Base-by-base conservation (phyloP, 1,140 invertebrate genomes). In the Antheraea mylitta region DNA sequence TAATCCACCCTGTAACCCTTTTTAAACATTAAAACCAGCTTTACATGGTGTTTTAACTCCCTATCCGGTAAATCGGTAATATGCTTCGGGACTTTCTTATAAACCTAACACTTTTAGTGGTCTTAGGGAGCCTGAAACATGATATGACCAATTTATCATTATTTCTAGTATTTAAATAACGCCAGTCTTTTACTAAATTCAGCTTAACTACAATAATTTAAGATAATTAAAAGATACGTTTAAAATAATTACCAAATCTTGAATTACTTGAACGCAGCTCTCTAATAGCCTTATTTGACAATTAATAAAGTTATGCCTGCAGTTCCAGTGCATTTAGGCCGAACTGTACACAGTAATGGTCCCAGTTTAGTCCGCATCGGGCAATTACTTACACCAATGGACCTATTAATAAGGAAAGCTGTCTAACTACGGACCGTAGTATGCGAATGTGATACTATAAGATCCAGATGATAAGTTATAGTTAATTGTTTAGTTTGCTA, bases 341-440 rank as follows among this genome's bases (percentile, higher is more conserved):
- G 66, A 67, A 71, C 73, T 69, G 73, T 72, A 71, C 69, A 75
- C 73, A 72, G 74, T 87, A 87, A 85, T 85, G 77, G 78, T 76
- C 64, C 64, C 73, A 76, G 75, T 74, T 42, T 74, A 73, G 72
- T 73, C 67, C 73, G 76, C 78, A 80, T 77, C 66, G 73, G 73
- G 81, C 81, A 82, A 86, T 86, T 85, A 87, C 80, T 87, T 86
- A 85, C 78, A 73, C 78, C 73, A 81, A 85, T 82, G 80, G 82
- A 75, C 83, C 85, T 81, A 87, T 87, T 87, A 85, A 85, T 85
- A 83, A 81, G 70, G 74, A 74, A 78, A 67, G 66, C 69, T 67
- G 72, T 64, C 63, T 74, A 71, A 72, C 68, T 73, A 70, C 59
- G 48, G 73, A 64, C 68, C 62, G 73, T 74, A 72, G 69, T 73